Conservation (phyloP, 2,113 vertebrate genomes). For the Isurus oxyrinchus region DNA sequence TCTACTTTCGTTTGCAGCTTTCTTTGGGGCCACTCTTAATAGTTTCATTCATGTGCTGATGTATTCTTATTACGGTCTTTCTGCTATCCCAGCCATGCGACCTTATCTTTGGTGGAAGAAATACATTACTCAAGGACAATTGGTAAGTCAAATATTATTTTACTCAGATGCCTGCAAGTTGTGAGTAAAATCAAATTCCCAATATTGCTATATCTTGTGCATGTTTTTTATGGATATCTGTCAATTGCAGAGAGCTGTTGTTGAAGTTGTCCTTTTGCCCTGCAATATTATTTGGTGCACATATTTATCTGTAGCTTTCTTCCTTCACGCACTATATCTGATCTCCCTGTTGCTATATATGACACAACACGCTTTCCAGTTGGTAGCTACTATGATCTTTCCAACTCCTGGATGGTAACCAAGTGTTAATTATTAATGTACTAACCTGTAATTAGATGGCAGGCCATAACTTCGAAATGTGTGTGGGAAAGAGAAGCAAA, state of each 20-base stretch:
- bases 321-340: background rate
- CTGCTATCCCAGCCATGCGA: conserved; percentile 78
- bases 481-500: background rate
- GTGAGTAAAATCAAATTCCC: background rate
- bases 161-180: background rate
- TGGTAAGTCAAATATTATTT: conserved; percentile 64
- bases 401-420: background rate
- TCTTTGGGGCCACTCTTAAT: conserved; percentile 86
- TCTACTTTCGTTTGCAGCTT: conserved; percentile 63
- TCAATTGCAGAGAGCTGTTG: background rate
- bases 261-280: too few relatives aligned
- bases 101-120: conserved; percentile 99
- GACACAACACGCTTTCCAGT: background rate
- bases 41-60: conserved; percentile 95
- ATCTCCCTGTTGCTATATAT: background rate
- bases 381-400: background rate
- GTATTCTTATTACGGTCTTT: conserved; percentile 95
- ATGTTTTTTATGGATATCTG: background rate
- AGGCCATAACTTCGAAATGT: background rate
- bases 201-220: background rate
- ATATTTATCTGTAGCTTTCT: background rate
- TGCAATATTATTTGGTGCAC: too few relatives aligned
- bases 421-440: background rate
- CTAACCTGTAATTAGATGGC: background rate
- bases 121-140: conserved; percentile 94